These are phyloP conservation scores for Propithecus coquereli DNA, from an alignment of 2,113 vertebrate species.

Conservation along the genomic window DNA sequence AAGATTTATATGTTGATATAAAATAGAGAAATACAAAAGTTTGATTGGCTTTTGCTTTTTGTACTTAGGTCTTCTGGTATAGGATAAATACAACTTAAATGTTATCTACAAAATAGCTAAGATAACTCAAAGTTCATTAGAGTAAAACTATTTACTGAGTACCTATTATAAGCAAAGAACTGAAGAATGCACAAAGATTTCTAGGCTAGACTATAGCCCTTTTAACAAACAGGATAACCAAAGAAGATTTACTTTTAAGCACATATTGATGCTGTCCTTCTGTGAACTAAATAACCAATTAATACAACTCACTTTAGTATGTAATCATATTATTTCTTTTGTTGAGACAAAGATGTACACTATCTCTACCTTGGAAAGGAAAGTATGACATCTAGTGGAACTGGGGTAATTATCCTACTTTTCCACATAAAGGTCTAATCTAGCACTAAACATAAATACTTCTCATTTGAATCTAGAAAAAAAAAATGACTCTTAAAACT, in stretches of 20 bases:
- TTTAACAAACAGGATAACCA: not conserved
- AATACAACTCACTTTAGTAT: not conserved
- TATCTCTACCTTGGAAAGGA: not conserved
- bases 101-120: not conserved
- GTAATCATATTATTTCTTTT: not conserved
- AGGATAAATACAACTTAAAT: not conserved
- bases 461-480: not conserved
- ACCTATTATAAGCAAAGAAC: not conserved
- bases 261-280: not conserved
- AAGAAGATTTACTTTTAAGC: not conserved
- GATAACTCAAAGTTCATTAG: not conserved
- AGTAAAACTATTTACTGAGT: not conserved
- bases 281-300: constrained; percentile 31
- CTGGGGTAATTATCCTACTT: not conserved
- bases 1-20: not conserved
- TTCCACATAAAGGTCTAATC: not conserved
- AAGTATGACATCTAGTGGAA: constrained; percentile 75
- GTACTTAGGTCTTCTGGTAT: not conserved
- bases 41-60: not conserved
- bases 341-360: not conserved
- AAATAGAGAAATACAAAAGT: not conserved
- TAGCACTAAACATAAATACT: not conserved
- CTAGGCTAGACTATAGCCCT: not conserved
- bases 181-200: not conserved
- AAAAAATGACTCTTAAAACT: not conserved